These are phyloP conservation scores for Eledone cirrhosa DNA, from an alignment of 2,888 invertebrate species.

Conservation along the genomic window DNA sequence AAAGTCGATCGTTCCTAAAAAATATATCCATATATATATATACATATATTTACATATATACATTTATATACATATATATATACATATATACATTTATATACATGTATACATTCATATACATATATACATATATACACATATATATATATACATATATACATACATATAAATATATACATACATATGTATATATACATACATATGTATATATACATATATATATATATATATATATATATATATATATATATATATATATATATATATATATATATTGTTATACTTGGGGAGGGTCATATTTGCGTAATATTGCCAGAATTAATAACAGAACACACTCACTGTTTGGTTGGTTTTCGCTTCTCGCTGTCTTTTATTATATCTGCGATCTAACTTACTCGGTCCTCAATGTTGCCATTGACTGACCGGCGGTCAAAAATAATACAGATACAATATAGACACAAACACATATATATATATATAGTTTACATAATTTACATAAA, in stretches of 20 bases:
- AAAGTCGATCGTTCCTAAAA: too few species aligned
- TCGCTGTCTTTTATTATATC: too few species aligned
- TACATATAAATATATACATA: background rate
- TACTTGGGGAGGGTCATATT: too few species aligned
- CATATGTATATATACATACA: background rate
- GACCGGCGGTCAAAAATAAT: too few species aligned
- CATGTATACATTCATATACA: background rate
- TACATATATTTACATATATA: constrained; percentile 15
- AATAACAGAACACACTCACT: too few species aligned
- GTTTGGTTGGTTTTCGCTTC: too few species aligned
- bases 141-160: background rate
- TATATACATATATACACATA: background rate
- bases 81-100: background rate
- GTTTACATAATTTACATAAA: too few species aligned
- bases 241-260: background rate
- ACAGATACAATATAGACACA: too few species aligned
- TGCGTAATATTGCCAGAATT: too few species aligned
- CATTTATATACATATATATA: background rate
- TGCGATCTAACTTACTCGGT: too few species aligned
- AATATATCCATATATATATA: background rate
- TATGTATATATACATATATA: background rate
- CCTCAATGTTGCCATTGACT: too few species aligned
- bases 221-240: background rate
- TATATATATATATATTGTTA: background rate
- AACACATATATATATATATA: too few species aligned